Percentiles rank a stretch among this genome's conserved stretches.
Evolutionary conservation across 2,797 vertebrate species (phyloP).

Genomic region (Phoebastria nigripes): DNA sequence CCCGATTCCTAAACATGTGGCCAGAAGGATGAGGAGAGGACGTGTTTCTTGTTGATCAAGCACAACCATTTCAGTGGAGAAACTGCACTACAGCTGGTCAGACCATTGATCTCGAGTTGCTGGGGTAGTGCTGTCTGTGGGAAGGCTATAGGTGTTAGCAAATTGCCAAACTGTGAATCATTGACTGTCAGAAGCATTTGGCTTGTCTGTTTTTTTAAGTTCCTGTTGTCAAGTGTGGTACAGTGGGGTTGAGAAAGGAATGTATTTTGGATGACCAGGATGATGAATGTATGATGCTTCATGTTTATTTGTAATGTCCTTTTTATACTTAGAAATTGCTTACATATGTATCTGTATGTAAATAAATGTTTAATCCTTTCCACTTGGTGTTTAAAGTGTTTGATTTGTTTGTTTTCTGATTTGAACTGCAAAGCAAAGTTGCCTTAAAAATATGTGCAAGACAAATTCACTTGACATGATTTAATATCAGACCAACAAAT

Average conservation of each 20-base stretch:
- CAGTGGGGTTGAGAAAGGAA: constrained; percentile 65
- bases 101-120: neutral
- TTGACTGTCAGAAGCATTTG: constrained; percentile 1
- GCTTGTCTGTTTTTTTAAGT: constrained; percentile 36
- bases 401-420: neutral
- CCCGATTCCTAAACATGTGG: neutral
- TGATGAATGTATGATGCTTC: constrained; percentile 69
- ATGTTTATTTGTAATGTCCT: constrained; percentile 66
- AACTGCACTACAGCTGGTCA: constrained; percentile 9
- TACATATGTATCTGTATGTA: constrained; percentile 71
- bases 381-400: constrained; percentile 4
- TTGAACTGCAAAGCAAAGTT: neutral
- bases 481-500: neutral
- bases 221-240: constrained; percentile 55
- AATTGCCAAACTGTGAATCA: constrained; percentile 45
- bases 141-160: constrained; percentile 28
- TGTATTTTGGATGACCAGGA: constrained; percentile 67
- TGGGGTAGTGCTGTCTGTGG: neutral
- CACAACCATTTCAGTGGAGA: constrained; percentile 25
- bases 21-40: neutral
- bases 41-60: constrained; percentile 14
- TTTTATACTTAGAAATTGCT: constrained; percentile 69
- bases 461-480: neutral
- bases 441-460: neutral
- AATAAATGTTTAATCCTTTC: constrained; percentile 75